Evolutionary conservation across 2,888 invertebrate genomes (phyloP), one percentile per base, ranked within the genome.

Genomic region (Andricus curvator): DNA sequence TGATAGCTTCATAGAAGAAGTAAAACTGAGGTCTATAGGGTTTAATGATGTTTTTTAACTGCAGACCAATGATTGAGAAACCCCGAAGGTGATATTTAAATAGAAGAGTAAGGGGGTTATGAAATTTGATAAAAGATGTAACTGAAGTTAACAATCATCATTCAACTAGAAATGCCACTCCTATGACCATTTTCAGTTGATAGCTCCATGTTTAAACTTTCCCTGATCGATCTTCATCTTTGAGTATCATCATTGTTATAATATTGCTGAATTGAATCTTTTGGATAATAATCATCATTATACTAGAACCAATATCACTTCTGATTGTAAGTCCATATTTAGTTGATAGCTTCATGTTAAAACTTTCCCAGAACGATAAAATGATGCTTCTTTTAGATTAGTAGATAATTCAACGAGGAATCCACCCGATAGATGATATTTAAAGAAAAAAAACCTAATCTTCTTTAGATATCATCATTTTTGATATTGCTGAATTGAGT

Each of bases 1-100:
- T 41, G 67, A 67, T 41, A 67, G n/a, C 67, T 67, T 67, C 41
- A 22, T 66, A 37, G 60, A 60, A 60, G 60, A 60, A 60, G 60
- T 60, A 60, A 60, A 60, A 60, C 60, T 22, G 22, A 60, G 60
- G 60, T 22, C 11, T 60, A 22, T 1, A 60, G 60, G 6, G 11
- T 22, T 13, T 22, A 60, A 60, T 60, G 56, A 11, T 60, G 22
- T 60, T 60, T 22, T 11, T 60, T 60, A 60, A 11, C 60, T 60
- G 22, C 60, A 60, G 22, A 60, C 9, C 60, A 60, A 22, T 8
- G 60, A 22, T 60, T n/a, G 11, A 22, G 11, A 60, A 60, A 60
- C 11, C 60, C 11, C 22, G 22, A 22, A 60, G 22, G 11, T 60
- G n/a, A 22, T 60, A 22, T 60, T 13, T 60, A 22, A 60, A 20